Conservation (phyloP, 2,797 vertebrate species). For the Lutjanus campechanus region DNA sequence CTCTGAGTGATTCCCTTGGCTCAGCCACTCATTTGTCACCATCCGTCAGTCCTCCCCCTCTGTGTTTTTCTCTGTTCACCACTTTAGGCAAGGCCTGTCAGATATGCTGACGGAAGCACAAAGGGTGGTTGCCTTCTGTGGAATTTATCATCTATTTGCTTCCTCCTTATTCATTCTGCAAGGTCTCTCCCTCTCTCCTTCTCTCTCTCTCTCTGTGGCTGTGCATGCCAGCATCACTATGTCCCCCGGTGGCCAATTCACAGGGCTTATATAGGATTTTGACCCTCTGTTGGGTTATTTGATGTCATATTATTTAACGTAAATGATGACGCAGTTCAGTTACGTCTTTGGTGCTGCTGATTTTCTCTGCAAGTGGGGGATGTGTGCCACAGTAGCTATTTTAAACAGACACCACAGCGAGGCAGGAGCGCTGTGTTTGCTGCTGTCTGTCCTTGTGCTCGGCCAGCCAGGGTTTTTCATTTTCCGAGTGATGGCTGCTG, state of each 20-base stretch:
- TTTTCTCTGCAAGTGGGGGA: slow-evolving; percentile 39
- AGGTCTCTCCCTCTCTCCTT: slow-evolving; percentile 25
- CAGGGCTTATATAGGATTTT: slow-evolving; percentile 31
- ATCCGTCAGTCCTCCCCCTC: slow-evolving; percentile 22
- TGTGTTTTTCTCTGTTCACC: slow-evolving; percentile 43
- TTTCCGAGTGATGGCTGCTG: slow-evolving; percentile 14
- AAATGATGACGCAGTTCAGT: slow-evolving; percentile 62
- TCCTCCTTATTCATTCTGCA: slow-evolving; percentile 34
- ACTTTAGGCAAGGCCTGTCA: slow-evolving; percentile 58
- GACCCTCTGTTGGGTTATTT: slow-evolving; percentile 40
- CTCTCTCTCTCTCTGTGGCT: not conserved
- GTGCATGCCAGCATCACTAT: slow-evolving; percentile 21
- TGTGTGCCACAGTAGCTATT: slow-evolving; percentile 45
- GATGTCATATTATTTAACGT: slow-evolving; percentile 55
- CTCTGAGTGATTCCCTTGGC: slow-evolving; percentile 42
- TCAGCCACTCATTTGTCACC: slow-evolving; percentile 51
- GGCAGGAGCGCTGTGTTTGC: slow-evolving; percentile 14
- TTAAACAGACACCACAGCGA: slow-evolving; percentile 33
- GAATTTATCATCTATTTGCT: slow-evolving; percentile 68
- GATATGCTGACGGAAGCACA: slow-evolving; percentile 77
- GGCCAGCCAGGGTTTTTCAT: slow-evolving; percentile 12
- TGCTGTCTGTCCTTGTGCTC: slow-evolving; percentile 34
- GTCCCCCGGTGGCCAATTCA: not conserved
- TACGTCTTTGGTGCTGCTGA: slow-evolving; percentile 35
- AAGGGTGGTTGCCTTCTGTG: slow-evolving; percentile 60